Evolutionary conservation across 64 coral and sea anemone genomes (phyloP).

Genomic region (Pocillopora damicornis): DNA sequence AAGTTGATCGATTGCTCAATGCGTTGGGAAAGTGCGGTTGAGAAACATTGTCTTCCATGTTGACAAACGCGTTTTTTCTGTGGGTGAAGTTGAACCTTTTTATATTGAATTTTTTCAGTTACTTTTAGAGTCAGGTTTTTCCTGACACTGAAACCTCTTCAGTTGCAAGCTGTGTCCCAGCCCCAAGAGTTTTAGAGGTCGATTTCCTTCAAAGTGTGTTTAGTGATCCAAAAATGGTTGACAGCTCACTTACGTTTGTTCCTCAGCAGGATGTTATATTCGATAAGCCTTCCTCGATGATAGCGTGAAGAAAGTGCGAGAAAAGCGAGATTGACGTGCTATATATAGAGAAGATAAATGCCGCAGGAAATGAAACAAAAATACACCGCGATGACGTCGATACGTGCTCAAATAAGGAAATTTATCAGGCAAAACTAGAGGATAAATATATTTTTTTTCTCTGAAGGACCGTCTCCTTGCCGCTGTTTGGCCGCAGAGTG

Average conservation of each 20-base stretch:
- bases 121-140: background rate
- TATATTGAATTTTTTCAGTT: background rate
- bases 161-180: background rate
- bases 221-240: background rate
- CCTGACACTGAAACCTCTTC: background rate
- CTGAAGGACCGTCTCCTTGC: background rate
- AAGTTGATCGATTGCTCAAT: conserved; percentile 5
- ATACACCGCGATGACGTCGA: background rate
- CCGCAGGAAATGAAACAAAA: background rate
- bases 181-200: background rate
- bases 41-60: conserved; percentile 1
- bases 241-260: background rate
- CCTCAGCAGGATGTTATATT: background rate
- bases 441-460: background rate
- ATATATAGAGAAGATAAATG: background rate
- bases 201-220: background rate
- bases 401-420: background rate
- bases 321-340: background rate
- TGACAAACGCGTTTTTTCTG: background rate
- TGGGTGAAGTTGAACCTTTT: background rate
- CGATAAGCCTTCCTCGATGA: background rate
- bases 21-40: conserved; percentile 6
- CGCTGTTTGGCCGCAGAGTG: background rate
- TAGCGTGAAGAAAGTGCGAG: background rate
- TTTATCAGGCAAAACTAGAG: background rate